phyloP scores from a whole-genome alignment of 1,140 invertebrate genomes.

The Listronotus oregonensis region DNA sequence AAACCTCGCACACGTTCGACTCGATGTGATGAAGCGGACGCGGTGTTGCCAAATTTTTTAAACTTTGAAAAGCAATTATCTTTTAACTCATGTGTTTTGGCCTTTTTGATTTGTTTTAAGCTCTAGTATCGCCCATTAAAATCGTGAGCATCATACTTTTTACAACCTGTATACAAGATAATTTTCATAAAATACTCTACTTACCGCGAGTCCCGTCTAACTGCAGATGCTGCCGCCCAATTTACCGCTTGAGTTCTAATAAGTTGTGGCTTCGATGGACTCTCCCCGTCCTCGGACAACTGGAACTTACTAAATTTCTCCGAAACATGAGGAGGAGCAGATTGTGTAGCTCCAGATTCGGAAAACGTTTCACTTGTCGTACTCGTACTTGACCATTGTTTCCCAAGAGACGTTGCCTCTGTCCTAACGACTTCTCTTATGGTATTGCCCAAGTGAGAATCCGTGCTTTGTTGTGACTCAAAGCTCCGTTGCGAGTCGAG shows the following conservation, averaged over 20 bases:
- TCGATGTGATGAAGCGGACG: too few relatives aligned
- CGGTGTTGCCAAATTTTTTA: too few relatives aligned
- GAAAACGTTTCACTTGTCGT: slow-evolving; percentile 52
- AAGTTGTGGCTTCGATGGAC: slow-evolving; percentile 37
- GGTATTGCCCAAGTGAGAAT: slow-evolving; percentile 43
- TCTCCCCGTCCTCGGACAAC: slow-evolving; percentile 25
- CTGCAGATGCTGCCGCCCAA: slow-evolving; percentile 20
- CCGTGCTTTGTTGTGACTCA: slow-evolving; percentile 47
- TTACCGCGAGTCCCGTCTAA: slow-evolving; percentile 33
- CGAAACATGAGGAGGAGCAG: slow-evolving; percentile 45
- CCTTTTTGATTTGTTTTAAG: too few relatives aligned
- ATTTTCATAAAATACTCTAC: neutral
- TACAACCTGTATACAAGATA: too few relatives aligned
- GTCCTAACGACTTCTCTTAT: slow-evolving; percentile 33
- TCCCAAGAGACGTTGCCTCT: slow-evolving; percentile 28
- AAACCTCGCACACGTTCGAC: too few relatives aligned
- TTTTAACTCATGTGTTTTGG: too few relatives aligned
- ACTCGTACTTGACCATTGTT: slow-evolving; percentile 49
- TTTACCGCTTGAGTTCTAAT: slow-evolving; percentile 38
- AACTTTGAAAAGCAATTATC: too few relatives aligned
- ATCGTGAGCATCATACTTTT: too few relatives aligned
- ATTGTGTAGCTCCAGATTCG: slow-evolving; percentile 44
- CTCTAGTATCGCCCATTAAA: too few relatives aligned
- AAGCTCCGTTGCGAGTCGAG: slow-evolving; percentile 58
- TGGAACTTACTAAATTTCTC: slow-evolving; percentile 39